Base-by-base conservation (phyloP, 2,888 invertebrate genomes). In the Cheilosia vulpina region DNA sequence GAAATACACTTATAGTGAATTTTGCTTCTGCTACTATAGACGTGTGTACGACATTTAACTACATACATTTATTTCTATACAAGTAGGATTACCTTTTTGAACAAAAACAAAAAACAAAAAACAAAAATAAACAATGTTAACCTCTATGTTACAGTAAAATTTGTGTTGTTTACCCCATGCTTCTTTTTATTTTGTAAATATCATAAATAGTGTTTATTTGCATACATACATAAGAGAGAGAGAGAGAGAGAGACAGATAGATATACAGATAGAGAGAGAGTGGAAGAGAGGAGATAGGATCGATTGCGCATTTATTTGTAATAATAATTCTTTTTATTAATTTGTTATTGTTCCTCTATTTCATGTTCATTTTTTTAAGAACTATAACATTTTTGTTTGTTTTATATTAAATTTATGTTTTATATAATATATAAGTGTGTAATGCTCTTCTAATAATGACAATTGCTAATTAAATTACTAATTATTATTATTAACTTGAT, bases 401-500 rank as follows among this genome's bases (percentile, higher is more conserved):
- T 63, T 65, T 72, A 38, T 65, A 71, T 68, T 80, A 52, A 34
- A 34, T 72, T 34, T 45, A 73, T 82, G 53, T 53, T 69, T 68
- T 72, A 57, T 62, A 73, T 52, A 80, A 75, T 62, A n/a, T 47
- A 19, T 47, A 69, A 80, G 76, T 63, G 60, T 68, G 38, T 71
- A 75, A 83, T 71, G 84, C 55, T 75, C 47, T 79, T 69, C 60
- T 52, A 31, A 71, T 68, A 52, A 80, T 63, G 60, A 81, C 65
- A 71, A 76, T 81, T 81, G 71, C 79, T 85, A 68, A 81, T 85
- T 72, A 66, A 71, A 72, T 76, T 81, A 77, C 65, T 83, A 65
- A 73, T 80, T 81, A 68, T 60, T 71, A 69, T 60, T 60, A 66
- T 68, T 62, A 50, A 66, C 53, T 80, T 38, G 58, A 68, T 31